Conservation (phyloP, 2,113 vertebrate genomes). For the Salvelinus namaycush region DNA sequence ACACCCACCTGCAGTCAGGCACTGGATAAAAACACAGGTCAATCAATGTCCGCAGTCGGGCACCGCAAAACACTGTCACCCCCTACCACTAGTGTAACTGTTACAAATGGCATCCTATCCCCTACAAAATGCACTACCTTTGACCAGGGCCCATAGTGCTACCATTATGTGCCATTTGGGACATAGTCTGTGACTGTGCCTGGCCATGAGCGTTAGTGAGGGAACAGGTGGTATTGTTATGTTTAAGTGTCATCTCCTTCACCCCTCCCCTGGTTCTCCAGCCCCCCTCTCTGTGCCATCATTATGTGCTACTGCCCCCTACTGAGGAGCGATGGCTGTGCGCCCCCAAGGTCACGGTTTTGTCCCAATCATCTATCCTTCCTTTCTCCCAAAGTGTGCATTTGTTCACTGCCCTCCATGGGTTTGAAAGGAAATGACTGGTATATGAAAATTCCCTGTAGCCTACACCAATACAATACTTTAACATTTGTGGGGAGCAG, state of each 20-base stretch:
- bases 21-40: slow-evolving; percentile 44
- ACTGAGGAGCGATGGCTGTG: slow-evolving; percentile 61
- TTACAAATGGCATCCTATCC: too few relatives aligned
- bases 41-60: slow-evolving; percentile 44
- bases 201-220: slow-evolving; percentile 1
- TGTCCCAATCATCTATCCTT: too few relatives aligned
- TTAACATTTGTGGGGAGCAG: too few relatives aligned
- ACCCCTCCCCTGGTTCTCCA: slow-evolving; percentile 17
- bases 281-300: slow-evolving; percentile 55
- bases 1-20: slow-evolving; percentile 13
- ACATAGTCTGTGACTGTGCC: background rate
- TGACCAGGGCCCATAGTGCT: background rate
- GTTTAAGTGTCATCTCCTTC: slow-evolving; percentile 56
- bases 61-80: slow-evolving; percentile 40
- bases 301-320: slow-evolving; percentile 77
- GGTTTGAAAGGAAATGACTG: background rate
- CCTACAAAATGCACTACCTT: too few relatives aligned
- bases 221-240: slow-evolving; percentile 57
- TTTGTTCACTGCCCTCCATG: too few relatives aligned
- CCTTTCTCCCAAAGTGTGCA: too few relatives aligned
- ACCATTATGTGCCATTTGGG: too few relatives aligned
- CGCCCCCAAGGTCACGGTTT: slow-evolving; percentile 63
- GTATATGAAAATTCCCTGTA: background rate
- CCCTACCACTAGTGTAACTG: too few relatives aligned
- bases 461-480: too few relatives aligned